Percentiles rank a stretch among this genome's conserved stretches.
Conservation (phyloP, 2,888 invertebrate genomes). For the Melanophora roralis region DNA sequence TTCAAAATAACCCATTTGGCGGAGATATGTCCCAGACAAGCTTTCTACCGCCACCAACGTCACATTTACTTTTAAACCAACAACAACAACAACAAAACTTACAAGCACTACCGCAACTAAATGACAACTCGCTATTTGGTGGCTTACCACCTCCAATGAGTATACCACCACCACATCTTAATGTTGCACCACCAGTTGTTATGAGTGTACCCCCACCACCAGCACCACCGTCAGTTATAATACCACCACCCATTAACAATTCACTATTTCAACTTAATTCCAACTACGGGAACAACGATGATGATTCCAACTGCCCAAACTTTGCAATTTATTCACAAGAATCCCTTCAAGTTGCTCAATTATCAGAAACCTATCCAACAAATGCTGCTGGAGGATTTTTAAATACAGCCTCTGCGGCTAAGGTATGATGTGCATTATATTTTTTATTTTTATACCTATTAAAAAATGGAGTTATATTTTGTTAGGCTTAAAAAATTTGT, state of each 20-base stretch:
- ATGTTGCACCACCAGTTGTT: conserved; percentile 50
- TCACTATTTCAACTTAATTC: conserved; percentile 73
- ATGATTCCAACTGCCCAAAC: conserved; percentile 88
- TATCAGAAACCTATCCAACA: conserved; percentile 65
- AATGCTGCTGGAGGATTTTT: conserved; percentile 1
- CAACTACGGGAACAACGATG: conserved; percentile 78
- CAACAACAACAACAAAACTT: conserved; percentile 34
- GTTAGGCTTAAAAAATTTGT: too few relatives aligned
- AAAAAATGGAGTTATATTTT: conserved; percentile 59
- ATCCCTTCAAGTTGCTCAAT: conserved; percentile 81
- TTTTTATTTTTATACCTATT: conserved; percentile 43
- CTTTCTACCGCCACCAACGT: conserved; percentile 55
- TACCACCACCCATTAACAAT: conserved; percentile 71
- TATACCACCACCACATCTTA: conserved; percentile 54
- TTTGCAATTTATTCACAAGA: conserved; percentile 90
- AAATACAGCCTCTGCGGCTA: conserved; percentile 63
- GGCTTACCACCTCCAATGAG: conserved; percentile 68
- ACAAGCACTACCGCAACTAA: conserved; percentile 16
- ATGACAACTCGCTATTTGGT: conserved; percentile 65
- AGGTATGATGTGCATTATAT: conserved; percentile 69
- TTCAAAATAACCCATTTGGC: conserved; percentile 54
- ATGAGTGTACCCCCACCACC: conserved; percentile 71
- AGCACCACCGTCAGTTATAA: conserved; percentile 73
- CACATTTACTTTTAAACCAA: conserved; percentile 30
- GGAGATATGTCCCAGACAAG: conserved; percentile 28